Evolutionary conservation across 2,113 vertebrate species (phyloP).

Genomic region (Chloropsis hardwickii): DNA sequence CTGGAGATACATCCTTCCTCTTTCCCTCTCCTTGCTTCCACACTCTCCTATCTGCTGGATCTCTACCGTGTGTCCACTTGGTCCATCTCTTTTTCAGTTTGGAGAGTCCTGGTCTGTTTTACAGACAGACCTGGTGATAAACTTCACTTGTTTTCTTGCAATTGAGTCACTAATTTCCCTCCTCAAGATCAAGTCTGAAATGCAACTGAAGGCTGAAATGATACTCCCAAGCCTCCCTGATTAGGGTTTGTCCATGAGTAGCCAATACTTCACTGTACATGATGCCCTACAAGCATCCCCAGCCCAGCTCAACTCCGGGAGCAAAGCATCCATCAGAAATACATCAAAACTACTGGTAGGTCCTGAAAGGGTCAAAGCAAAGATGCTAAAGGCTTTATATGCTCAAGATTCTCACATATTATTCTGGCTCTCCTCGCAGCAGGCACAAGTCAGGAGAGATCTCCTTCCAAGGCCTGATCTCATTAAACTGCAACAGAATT

Average conservation of each 20-base stretch:
- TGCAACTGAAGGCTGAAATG: neutral
- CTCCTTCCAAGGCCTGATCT: neutral
- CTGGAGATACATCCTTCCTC: neutral
- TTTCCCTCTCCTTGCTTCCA: neutral
- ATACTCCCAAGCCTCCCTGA: neutral
- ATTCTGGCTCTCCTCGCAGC: neutral
- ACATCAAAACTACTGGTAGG: neutral
- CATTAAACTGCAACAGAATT: constrained; percentile 36
- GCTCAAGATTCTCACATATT: neutral
- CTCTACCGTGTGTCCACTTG: neutral
- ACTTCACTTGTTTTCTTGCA: neutral
- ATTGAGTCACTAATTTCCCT: neutral
- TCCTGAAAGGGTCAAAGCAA: neutral
- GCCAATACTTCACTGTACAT: neutral
- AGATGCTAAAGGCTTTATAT: neutral
- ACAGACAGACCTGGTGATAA: neutral
- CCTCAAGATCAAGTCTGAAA: neutral
- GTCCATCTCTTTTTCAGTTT: neutral
- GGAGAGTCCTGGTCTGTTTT: neutral
- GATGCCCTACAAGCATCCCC: neutral
- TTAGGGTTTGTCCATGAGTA: neutral
- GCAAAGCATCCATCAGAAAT: neutral
- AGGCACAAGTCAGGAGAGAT: neutral
- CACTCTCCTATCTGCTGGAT: neutral
- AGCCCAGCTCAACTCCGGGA: neutral